Percentiles rank a stretch among this genome's conserved stretches.
Conservation (phyloP, 2,888 invertebrate genomes). For the Patella caerulea region DNA sequence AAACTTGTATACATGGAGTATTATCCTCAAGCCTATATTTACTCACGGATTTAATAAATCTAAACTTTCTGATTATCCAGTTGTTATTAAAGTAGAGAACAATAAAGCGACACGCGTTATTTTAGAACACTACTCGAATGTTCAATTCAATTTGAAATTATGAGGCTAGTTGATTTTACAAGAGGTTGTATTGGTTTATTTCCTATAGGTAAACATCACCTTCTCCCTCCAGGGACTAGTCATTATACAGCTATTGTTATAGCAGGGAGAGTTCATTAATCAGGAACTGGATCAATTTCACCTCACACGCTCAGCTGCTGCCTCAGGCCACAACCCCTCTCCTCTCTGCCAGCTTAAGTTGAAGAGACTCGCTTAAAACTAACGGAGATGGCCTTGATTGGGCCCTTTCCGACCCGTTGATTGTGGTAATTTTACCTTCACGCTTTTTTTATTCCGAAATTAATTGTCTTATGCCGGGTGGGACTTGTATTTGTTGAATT, state of each 20-base stretch:
- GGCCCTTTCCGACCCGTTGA: constrained; percentile 8
- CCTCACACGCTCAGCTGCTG: constrained; percentile 16
- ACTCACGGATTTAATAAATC: no score
- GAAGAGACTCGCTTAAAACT: not conserved
- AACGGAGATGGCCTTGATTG: not conserved
- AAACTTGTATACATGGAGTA: no score
- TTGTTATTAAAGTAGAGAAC: no score
- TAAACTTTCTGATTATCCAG: no score
- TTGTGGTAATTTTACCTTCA: constrained; percentile 13
- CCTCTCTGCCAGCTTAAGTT: not conserved
- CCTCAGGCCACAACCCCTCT: constrained; percentile 4
- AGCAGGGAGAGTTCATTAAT: constrained; percentile 21
- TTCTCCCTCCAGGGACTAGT: not conserved
- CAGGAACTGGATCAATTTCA: constrained; percentile 21
- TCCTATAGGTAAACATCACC: not conserved
- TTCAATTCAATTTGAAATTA: no score
- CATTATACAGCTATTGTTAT: constrained; percentile 15
- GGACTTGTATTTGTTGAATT: constrained; percentile 1
- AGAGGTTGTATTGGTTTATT: no score
- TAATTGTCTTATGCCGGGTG: constrained; percentile 13
- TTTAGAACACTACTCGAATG: no score
- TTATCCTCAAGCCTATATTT: no score
- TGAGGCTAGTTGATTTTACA: no score
- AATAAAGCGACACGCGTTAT: no score
- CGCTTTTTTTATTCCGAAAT: constrained; percentile 11